Evolutionary conservation across 2,113 vertebrate species (phyloP).

Genomic region (Pitta sordida): DNA sequence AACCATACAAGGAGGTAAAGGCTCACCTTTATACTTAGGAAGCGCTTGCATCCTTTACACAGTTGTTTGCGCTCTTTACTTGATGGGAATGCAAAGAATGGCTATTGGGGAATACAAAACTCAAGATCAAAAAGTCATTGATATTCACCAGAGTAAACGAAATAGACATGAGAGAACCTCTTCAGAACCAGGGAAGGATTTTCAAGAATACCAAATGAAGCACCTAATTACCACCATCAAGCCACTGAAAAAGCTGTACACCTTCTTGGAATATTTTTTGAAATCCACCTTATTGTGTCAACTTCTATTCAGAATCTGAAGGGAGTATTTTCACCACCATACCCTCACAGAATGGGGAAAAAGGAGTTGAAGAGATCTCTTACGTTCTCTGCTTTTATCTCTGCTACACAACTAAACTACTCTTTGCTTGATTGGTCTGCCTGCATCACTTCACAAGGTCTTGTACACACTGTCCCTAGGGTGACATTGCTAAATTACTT

Average conservation of each 20-base stretch:
- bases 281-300: slow-evolving; percentile 15
- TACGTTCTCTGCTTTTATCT: rapidly evolving
- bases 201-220: not conserved
- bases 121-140: not conserved
- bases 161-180: not conserved
- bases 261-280: not conserved
- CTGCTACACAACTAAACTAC: not conserved
- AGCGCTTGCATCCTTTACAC: not conserved
- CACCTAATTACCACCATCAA: not conserved
- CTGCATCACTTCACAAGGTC: not conserved
- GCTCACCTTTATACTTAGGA: not conserved
- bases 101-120: not conserved
- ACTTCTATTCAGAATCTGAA: not conserved
- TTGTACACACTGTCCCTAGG: not conserved
- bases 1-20: not conserved
- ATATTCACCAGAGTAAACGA: not conserved
- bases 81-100: not conserved
- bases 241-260: not conserved
- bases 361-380: not conserved
- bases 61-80: not conserved
- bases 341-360: not conserved
- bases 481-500: not conserved
- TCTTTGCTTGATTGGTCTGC: not conserved
- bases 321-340: not conserved
- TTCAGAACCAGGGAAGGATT: not conserved